Percentiles rank a stretch among this genome's conserved stretches.
Evolutionary conservation across 2,797 vertebrate species (phyloP).

Genomic region (Knipowitschia caucasica): DNA sequence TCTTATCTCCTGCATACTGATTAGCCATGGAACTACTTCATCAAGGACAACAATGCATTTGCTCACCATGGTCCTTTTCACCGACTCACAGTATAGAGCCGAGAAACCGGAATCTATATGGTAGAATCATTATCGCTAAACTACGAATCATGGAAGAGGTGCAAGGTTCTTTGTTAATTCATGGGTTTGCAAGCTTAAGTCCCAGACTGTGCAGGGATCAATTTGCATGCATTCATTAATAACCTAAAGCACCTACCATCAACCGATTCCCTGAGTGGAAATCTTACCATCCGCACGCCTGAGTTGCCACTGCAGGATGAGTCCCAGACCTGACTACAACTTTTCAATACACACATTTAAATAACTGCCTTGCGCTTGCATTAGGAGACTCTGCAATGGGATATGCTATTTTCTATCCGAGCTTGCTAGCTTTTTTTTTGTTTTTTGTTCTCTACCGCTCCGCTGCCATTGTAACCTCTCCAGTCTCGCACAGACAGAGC

Average conservation of each 20-base stretch:
- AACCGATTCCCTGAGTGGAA: no score
- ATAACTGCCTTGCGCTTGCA: constrained; percentile 2
- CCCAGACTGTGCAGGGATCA: neutral
- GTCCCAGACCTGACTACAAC: neutral
- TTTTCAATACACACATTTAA: constrained; percentile 10
- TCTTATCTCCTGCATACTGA: constrained; percentile 12
- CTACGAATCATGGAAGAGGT: neutral
- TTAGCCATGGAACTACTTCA: constrained; percentile 10
- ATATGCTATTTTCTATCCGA: constrained; percentile 29
- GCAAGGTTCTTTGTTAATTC: neutral
- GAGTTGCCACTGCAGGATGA: no score
- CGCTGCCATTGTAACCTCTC: constrained; percentile 28
- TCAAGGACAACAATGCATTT: constrained; percentile 1
- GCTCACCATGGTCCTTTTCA: neutral
- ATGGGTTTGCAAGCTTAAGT: neutral
- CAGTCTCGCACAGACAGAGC: constrained; percentile 6
- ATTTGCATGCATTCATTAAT: neutral
- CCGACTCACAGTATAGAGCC: neutral
- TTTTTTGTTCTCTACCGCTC: constrained; percentile 43
- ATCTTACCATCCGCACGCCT: no score
- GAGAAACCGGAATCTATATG: neutral
- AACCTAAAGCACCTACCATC: neutral
- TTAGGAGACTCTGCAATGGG: constrained; percentile 17
- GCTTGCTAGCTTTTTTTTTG: no score
- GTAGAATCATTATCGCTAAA: neutral